A percentile compares a stretch with the other conserved stretches of the same genome.
Evolutionary conservation across 2,797 vertebrate species (phyloP).

Genomic region (Champsocephalus esox): DNA sequence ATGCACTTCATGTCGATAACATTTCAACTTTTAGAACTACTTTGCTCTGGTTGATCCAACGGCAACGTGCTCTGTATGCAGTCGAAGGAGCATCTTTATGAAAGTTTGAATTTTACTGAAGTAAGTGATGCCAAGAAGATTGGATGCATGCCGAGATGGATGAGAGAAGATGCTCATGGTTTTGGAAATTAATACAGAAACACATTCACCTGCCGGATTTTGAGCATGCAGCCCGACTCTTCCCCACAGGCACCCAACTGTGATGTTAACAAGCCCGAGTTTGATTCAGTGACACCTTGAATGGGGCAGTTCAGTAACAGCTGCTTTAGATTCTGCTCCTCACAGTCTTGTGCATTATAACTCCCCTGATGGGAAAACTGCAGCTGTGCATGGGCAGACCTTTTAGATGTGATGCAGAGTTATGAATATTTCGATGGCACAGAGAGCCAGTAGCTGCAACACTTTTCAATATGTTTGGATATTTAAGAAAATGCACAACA

Average conservation of each 20-base stretch:
- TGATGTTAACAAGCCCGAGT: conserved; percentile 5
- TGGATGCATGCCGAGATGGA: conserved; percentile 17
- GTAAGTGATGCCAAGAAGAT: conserved; percentile 26
- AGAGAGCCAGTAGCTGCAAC: conserved; percentile 5
- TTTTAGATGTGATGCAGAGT: conserved; percentile 23
- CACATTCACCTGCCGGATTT: background rate
- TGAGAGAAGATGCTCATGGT: conserved; percentile 16
- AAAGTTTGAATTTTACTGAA: conserved; percentile 38
- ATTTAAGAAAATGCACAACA: conserved; percentile 3
- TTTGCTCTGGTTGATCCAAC: conserved; percentile 3
- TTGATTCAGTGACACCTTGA: conserved; percentile 13
- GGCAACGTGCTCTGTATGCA: background rate
- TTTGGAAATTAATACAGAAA: background rate
- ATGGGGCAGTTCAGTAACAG: conserved; percentile 23
- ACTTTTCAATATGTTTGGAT: conserved; percentile 4
- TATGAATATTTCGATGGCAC: conserved; percentile 38
- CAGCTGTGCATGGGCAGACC: conserved; percentile 4
- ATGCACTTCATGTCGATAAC: background rate
- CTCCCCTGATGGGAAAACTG: conserved; percentile 19
- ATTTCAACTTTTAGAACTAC: conserved; percentile 20
- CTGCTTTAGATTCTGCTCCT: conserved; percentile 29
- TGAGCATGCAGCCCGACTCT: background rate
- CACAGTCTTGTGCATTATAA: conserved; percentile 10
- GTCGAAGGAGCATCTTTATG: background rate
- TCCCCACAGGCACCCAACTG: background rate